A percentile compares a stretch with the other conserved stretches of the same genome.
These are phyloP conservation scores for Bugulina stolonifera DNA, from an alignment of 2,888 invertebrate genomes.

Conservation along the genomic window DNA sequence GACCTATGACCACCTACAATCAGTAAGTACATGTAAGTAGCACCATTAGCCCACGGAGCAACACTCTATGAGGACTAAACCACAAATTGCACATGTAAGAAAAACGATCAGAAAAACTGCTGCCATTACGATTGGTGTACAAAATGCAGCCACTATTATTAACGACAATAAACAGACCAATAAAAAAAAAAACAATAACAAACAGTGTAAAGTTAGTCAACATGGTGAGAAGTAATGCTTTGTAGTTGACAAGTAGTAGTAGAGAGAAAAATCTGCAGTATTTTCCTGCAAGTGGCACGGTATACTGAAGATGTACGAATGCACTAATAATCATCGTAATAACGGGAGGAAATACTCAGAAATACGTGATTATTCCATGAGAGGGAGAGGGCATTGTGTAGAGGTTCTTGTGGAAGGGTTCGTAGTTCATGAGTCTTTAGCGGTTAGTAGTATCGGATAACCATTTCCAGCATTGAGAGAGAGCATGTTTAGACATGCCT, in stretches of 20 bases:
- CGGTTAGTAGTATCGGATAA: neutral
- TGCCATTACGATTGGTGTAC: neutral
- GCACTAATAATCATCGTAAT: too few relatives aligned
- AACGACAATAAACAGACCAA: neutral
- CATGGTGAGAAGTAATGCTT: neutral
- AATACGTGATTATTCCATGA: neutral
- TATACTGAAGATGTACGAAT: too few relatives aligned
- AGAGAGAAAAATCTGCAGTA: neutral
- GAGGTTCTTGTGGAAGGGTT: neutral
- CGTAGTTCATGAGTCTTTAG: neutral
- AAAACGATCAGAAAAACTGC: too few relatives aligned
- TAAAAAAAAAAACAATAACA: neutral
- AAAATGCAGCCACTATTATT: neutral
- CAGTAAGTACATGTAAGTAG: too few relatives aligned
- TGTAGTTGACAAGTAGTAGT: neutral
- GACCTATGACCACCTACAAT: too few relatives aligned
- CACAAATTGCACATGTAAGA: too few relatives aligned
- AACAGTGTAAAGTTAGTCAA: neutral
- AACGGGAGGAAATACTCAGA: neutral
- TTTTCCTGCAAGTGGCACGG: too few relatives aligned
- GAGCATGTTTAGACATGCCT: neutral
- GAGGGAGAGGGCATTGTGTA: neutral
- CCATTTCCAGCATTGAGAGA: neutral
- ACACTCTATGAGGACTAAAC: too few relatives aligned
- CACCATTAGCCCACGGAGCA: too few relatives aligned